phyloP scores from a whole-genome alignment of 1,140 invertebrate genomes.

The Euwallacea fornicatus region DNA sequence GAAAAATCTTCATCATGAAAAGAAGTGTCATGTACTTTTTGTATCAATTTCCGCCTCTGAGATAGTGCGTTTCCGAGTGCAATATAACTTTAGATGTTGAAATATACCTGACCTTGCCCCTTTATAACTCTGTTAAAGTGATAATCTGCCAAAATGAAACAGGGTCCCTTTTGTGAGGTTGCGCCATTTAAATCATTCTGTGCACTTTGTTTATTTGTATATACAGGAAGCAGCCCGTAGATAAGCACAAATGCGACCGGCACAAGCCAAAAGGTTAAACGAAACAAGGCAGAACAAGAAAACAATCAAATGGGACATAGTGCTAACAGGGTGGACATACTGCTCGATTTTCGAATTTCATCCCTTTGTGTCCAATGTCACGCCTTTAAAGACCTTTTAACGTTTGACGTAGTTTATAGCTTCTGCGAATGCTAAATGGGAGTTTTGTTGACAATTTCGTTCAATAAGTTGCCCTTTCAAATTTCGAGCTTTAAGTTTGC shows the following conservation, averaged over 20 bases:
- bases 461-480: no score
- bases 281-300: conserved; percentile 5
- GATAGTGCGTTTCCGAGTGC: not conserved
- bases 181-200: conserved; percentile 18
- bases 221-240: conserved; percentile 19
- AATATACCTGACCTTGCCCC: not conserved
- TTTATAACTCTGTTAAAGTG: conserved; percentile 14
- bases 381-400: conserved; percentile 16
- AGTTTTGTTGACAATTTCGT: conserved; percentile 2
- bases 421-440: conserved; percentile 17
- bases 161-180: conserved; percentile 1
- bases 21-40: no score
- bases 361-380: conserved; percentile 9
- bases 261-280: conserved; percentile 20
- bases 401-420: conserved; percentile 16
- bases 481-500: no score
- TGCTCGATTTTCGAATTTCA: conserved; percentile 3
- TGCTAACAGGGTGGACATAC: conserved; percentile 9
- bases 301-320: conserved; percentile 20
- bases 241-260: conserved; percentile 12
- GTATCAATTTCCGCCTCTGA: not conserved
- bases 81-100: not conserved
- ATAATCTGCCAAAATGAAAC: conserved; percentile 16
- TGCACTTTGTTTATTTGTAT: conserved; percentile 19
- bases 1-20: no score